A percentile compares a stretch with the other conserved stretches of the same genome.
Conservation (phyloP, 2,888 invertebrate genomes). For the Steinernema carpocapsae region DNA sequence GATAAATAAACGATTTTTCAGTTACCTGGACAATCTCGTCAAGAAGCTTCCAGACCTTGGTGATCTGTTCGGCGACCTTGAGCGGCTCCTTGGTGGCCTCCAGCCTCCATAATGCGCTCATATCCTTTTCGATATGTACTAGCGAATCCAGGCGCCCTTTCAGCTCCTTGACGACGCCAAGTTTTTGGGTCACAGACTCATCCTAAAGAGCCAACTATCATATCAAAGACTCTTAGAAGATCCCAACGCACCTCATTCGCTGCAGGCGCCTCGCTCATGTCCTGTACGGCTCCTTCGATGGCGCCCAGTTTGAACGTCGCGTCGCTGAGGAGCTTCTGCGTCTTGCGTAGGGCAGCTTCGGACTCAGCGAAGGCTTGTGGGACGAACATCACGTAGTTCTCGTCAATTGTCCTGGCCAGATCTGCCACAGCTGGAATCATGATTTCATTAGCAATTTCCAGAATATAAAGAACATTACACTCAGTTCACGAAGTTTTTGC, state of each 20-base stretch:
- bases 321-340: neutral
- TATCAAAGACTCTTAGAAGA: neutral
- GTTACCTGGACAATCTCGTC: neutral
- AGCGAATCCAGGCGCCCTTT: slow-evolving; percentile 31
- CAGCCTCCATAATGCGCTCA: slow-evolving; percentile 35
- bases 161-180: slow-evolving; percentile 33
- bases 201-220: neutral
- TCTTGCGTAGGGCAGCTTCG: neutral
- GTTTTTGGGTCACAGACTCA: neutral
- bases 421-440: slow-evolving; percentile 13
- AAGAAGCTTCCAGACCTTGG: neutral
- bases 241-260: neutral
- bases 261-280: neutral
- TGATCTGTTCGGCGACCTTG: neutral
- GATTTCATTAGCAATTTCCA: neutral
- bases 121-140: slow-evolving; percentile 37
- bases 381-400: slow-evolving; percentile 1
- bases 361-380: slow-evolving; percentile 7
- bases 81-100: slow-evolving; percentile 6
- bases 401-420: slow-evolving; percentile 6
- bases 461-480: neutral
- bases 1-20: neutral
- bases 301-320: neutral
- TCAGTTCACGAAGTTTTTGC: no score
- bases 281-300: slow-evolving; percentile 1